Conservation (phyloP, 2,888 invertebrate species). For the Perdita meconis region DNA sequence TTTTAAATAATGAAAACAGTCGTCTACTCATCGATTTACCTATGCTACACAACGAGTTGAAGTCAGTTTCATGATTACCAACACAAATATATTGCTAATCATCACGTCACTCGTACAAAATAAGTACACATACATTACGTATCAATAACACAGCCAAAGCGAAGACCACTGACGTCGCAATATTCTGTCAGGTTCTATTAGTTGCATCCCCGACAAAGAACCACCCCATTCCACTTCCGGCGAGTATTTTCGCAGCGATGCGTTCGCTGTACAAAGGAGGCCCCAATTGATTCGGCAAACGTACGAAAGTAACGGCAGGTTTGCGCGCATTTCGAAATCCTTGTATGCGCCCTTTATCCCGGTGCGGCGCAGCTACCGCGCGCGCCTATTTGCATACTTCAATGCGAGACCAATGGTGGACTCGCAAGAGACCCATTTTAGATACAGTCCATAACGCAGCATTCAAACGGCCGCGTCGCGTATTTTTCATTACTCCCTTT, state of each 20-base stretch:
- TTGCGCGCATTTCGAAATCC: conserved; percentile 7
- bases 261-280: not conserved
- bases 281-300: conserved; percentile 7
- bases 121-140: too few species aligned
- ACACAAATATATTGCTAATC: too few species aligned
- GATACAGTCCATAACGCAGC: conserved; percentile 66
- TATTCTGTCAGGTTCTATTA: too few species aligned
- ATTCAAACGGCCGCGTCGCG: conserved; percentile 57
- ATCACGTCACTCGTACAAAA: too few species aligned
- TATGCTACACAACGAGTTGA: too few species aligned
- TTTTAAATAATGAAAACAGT: too few species aligned
- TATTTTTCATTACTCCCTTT: conserved; percentile 61
- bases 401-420: conserved; percentile 52
- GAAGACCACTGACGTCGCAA: too few species aligned
- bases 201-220: too few species aligned
- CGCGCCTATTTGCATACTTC: conserved; percentile 49
- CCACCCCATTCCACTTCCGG: too few species aligned
- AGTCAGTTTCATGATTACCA: too few species aligned
- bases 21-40: too few species aligned
- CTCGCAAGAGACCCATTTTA: conserved; percentile 60
- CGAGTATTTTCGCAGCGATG: not conserved
- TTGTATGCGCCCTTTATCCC: conserved; percentile 34
- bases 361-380: not conserved
- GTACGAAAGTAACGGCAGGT: conserved; percentile 11
- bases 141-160: too few species aligned